These are phyloP conservation scores for Catharus fuscescens DNA, from an alignment of 2,113 vertebrate genomes.

Conservation along the genomic window DNA sequence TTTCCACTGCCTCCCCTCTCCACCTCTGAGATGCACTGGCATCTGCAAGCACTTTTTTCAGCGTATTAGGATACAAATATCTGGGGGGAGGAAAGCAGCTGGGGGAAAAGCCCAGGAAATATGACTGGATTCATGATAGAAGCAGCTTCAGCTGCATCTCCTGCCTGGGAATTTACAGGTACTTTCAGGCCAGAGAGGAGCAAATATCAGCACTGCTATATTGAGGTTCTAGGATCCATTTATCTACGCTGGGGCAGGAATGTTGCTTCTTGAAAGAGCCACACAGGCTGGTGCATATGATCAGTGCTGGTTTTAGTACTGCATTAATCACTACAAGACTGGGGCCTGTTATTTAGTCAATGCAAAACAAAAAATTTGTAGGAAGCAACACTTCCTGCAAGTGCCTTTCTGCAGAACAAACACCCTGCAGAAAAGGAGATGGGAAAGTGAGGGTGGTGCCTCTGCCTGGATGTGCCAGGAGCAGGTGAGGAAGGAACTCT, in stretches of 20 bases:
- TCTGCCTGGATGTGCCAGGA: not conserved
- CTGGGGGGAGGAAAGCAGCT: not conserved
- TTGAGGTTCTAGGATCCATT: not conserved
- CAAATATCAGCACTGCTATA: not conserved
- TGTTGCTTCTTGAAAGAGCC: not conserved
- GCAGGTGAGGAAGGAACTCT: not conserved
- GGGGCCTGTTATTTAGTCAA: not conserved
- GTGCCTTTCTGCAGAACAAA: not conserved
- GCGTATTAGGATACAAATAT: not conserved
- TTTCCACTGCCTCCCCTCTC: not conserved
- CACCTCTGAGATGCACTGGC: not conserved
- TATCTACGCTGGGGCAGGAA: not conserved
- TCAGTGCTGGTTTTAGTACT: not conserved
- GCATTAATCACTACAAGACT: not conserved
- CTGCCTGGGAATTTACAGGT: constrained; percentile 23
- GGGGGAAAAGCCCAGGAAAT: not conserved
- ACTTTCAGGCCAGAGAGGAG: not conserved
- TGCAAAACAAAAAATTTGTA: not conserved
- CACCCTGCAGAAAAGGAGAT: not conserved
- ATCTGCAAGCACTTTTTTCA: not conserved
- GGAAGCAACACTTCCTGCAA: not conserved
- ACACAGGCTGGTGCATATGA: not conserved
- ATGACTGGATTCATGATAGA: not conserved
- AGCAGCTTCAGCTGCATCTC: not conserved
- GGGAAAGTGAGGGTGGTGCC: not conserved